Evolutionary conservation across 2,797 vertebrate species (phyloP), one percentile per base, ranked within the genome.

Genomic region (Anabas testudineus): DNA sequence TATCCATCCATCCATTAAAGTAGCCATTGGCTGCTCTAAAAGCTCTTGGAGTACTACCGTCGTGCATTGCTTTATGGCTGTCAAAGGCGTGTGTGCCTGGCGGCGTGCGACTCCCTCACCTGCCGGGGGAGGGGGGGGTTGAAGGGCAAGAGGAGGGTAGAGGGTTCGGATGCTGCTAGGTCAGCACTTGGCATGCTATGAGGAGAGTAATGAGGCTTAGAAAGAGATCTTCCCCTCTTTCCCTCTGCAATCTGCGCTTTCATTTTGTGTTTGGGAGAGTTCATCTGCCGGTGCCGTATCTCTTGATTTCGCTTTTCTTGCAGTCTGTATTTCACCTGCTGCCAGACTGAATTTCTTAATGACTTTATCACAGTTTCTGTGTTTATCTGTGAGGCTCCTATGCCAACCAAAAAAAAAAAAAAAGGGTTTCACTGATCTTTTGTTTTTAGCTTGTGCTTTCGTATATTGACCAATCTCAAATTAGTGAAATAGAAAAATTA

Each of bases 151-250:
- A 68, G 67, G 82, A 81, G 81, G 71, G 71, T 70, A 72, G 73
- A 67, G 61, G 78, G 71, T 48, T 68, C 58, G 51, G 53, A 76
- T 84, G 71, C 64, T 90, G 90, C 90, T 88, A 22, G 87, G 84
- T 93, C 92, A 91, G 90, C 88, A 88, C 82, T 91, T 90, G 87
- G 83, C 86, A 53, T 80, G 82, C 77, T 73, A 68, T 74, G 73
- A 83, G 66, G 78, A 76, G 71, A 83, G 87, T 89, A 92, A 91
- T 91, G 91, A 91, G 86, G 83, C 91, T 89, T 68, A 16, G 76
- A 87, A 71, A 76, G 55, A 84, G 59, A 76, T 74, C 74, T 74
- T 71, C 61, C 56, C 69, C 58, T 67, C 45, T 62, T 49, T 63
- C 47, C 64, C 56, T 73, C 56, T 60, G 59, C 75, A 71, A 78